Conservation (phyloP, 2,888 invertebrate species). For the Papilio gigon region DNA sequence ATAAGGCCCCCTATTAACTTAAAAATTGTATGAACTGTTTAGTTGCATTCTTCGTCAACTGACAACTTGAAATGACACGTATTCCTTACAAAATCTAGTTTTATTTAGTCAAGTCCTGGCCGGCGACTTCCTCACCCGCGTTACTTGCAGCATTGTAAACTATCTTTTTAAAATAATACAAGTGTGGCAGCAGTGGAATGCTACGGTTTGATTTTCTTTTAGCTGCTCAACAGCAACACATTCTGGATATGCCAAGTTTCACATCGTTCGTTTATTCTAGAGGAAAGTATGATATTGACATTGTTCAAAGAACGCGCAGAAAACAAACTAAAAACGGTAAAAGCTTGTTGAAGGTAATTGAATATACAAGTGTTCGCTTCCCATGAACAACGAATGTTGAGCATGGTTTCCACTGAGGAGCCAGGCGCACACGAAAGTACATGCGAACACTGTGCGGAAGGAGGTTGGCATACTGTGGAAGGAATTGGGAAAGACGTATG, state of each 20-base stretch:
- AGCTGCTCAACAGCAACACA: neutral
- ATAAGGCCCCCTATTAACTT: too few species aligned
- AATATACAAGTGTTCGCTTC: neutral
- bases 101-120: too few species aligned
- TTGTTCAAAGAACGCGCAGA: neutral
- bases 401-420: neutral
- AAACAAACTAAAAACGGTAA: neutral
- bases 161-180: neutral
- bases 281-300: constrained; percentile 18
- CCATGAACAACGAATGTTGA: constrained; percentile 5
- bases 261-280: constrained; percentile 5
- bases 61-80: too few species aligned
- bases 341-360: constrained; percentile 7
- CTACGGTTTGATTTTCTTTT: neutral
- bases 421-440: neutral
- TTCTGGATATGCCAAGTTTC: neutral
- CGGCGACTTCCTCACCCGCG: too few species aligned
- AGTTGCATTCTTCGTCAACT: too few species aligned
- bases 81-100: too few species aligned
- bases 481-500: too few species aligned
- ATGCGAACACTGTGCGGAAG: too few species aligned
- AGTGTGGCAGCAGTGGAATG: neutral
- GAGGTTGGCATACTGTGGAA: too few species aligned
- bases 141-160: too few species aligned
- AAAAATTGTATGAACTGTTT: too few species aligned